Evolutionary conservation across 2,888 invertebrate species (phyloP), one percentile per base, ranked within the genome.

Genomic region (Bugula neritina): DNA sequence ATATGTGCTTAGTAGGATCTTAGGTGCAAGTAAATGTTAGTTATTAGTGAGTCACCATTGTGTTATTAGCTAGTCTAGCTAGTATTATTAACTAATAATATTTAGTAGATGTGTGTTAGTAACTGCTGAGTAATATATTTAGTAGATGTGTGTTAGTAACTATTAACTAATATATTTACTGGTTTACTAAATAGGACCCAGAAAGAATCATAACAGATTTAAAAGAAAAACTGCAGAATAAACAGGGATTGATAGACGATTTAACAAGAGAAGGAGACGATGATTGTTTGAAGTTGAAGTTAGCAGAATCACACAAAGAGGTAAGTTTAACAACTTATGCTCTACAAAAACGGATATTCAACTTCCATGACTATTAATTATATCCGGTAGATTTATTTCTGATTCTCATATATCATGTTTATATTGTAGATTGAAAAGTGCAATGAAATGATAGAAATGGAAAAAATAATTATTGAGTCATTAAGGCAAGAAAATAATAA

Each of bases 251-350:
- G 10, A 63, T 63, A 2, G 63, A 63, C 5, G 63, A 63, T 34
- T 5, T 63, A 5, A 5, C 10, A 5, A 63, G 43, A 43, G 63
- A 27, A 25, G 63, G 63, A 27, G 27, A 31, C 27, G 31, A 63
- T 13, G 63, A 27, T 10, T 31, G 31, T 13, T 21, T 31, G 31
- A 27, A 27, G 1, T 31, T 13, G n/a, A 2, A 31, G 5, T 5
- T 63, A 29, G 63, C 21, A 25, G 63, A 27, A 27, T 31, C 31
- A 5, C 63, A 63, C n/a, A 63, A 63, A 34, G 63, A 63, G 63
- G 63, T 63, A 63, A n/a, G 57, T 5, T 21, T 21, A 52, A 52
- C 21, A 52, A 21, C 52, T 21, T 13, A 10, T 52, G 10, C 21
- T 52, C 21, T 52, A 13, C 52, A 52, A 10, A 13, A 13, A 21